Percentiles rank a stretch among this genome's conserved stretches.
Evolutionary conservation across 1,140 invertebrate species (phyloP).

Genomic region (Drosophila triauraria): DNA sequence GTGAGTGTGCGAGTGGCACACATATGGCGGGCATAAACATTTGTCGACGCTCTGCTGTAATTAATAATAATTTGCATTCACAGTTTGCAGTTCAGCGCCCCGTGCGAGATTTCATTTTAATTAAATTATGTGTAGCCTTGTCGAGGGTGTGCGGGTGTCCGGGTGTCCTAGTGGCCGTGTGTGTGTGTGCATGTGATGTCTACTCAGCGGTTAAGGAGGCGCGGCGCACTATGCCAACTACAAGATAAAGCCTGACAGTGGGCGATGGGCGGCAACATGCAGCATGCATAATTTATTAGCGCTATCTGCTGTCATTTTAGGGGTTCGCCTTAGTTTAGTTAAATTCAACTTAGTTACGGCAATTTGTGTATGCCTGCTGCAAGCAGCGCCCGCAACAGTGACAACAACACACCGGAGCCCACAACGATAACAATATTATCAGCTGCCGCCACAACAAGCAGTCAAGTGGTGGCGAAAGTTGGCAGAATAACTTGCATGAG

Average conservation of each 20-base stretch:
- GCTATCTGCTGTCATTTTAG: slow-evolving; percentile 50
- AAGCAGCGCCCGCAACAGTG: slow-evolving; percentile 5
- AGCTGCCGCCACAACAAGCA: slow-evolving; percentile 18
- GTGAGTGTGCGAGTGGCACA: slow-evolving; percentile 28
- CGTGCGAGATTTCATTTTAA: slow-evolving; percentile 51
- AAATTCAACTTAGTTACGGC: slow-evolving; percentile 16
- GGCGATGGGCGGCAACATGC: slow-evolving; percentile 23
- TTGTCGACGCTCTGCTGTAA: slow-evolving; percentile 50
- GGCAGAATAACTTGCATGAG: slow-evolving; percentile 4
- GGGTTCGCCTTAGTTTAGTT: slow-evolving; percentile 43
- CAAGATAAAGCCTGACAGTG: slow-evolving; percentile 39
- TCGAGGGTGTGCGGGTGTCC: slow-evolving; percentile 1
- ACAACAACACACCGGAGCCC: slow-evolving; percentile 3
- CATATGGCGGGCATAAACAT: slow-evolving; percentile 49
- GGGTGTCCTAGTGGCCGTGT: not conserved
- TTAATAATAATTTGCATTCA: slow-evolving; percentile 59
- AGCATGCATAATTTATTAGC: slow-evolving; percentile 54
- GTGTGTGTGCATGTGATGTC: slow-evolving; percentile 9
- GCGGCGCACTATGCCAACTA: too few relatives aligned
- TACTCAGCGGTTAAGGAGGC: slow-evolving; percentile 27
- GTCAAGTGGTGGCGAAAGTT: slow-evolving; percentile 10
- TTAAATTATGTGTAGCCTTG: slow-evolving; percentile 50
- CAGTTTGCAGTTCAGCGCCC: slow-evolving; percentile 52
- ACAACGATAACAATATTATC: slow-evolving; percentile 38
- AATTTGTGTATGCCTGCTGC: not conserved